These are phyloP conservation scores for Parnassius mnemosyne DNA, from an alignment of 2,888 invertebrate species.

Conservation along the genomic window DNA sequence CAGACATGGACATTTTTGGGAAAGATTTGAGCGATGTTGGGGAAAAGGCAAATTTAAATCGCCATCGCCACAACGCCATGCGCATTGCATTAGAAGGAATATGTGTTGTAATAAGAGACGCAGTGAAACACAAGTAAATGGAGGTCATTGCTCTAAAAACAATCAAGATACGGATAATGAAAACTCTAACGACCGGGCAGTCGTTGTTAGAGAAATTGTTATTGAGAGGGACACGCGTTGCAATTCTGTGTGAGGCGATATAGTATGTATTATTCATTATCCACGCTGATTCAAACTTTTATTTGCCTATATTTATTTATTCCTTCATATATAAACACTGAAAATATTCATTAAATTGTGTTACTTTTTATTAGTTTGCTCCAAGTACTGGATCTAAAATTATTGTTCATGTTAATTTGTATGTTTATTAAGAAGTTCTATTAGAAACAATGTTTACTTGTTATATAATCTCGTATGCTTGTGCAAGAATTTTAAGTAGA, in stretches of 20 bases:
- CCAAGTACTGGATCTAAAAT: too few relatives aligned
- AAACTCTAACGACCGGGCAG: background rate
- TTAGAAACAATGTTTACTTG: too few relatives aligned
- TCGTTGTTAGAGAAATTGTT: conserved; percentile 11
- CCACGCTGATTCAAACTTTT: background rate
- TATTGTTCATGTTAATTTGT: too few relatives aligned
- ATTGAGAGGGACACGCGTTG: conserved; percentile 9
- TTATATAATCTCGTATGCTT: too few relatives aligned
- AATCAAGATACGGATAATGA: conserved; percentile 11
- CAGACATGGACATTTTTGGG: too few relatives aligned
- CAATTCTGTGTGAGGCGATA: conserved; percentile 16
- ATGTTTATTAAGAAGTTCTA: too few relatives aligned
- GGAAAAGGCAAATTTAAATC: background rate
- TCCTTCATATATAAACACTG: too few relatives aligned
- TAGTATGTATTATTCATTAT: conserved; percentile 21
- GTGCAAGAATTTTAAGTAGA: too few relatives aligned
- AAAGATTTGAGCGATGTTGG: background rate
- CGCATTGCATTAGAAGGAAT: background rate
- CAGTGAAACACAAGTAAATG: background rate
- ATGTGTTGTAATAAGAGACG: background rate
- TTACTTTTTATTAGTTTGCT: too few relatives aligned
- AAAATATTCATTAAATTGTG: too few relatives aligned
- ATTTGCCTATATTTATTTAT: background rate
- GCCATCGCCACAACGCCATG: background rate
- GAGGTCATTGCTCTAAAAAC: background rate